A percentile compares a stretch with the other conserved stretches of the same genome.
Evolutionary conservation across 2,113 vertebrate genomes (phyloP).

Genomic region (Ploceus nigricollis): DNA sequence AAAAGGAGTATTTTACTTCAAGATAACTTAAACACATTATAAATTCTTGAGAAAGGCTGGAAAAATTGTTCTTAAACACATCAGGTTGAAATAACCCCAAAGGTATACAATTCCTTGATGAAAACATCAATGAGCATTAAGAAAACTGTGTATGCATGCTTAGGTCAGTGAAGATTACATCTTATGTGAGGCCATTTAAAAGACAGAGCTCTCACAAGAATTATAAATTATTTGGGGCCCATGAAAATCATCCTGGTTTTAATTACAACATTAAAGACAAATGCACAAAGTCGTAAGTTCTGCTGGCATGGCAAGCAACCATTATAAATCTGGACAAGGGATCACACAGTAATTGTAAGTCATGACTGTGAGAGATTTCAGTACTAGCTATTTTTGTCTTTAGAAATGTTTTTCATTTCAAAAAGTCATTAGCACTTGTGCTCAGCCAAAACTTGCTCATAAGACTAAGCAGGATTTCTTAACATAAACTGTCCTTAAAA

Average conservation of each 20-base stretch:
- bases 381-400: constrained; percentile 38
- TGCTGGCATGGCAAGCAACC: not conserved
- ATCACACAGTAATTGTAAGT: constrained; percentile 34
- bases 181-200: constrained; percentile 1
- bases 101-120: not conserved
- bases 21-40: not conserved
- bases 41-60: not conserved
- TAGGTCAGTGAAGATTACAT: not conserved
- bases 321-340: constrained; percentile 7
- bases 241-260: constrained; percentile 27
- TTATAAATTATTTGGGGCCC: not conserved
- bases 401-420: constrained; percentile 30
- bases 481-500: constrained; percentile 22
- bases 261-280: constrained; percentile 37
- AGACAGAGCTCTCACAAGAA: not conserved
- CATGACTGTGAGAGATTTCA: constrained; percentile 26
- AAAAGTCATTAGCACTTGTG: constrained; percentile 25
- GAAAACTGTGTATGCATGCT: not conserved
- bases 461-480: constrained; percentile 26
- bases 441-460: constrained; percentile 23
- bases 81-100: not conserved
- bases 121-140: not conserved
- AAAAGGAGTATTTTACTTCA: not conserved
- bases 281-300: not conserved
- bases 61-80: not conserved